Percentiles rank a stretch among this genome's conserved stretches.
Evolutionary conservation across 2,113 vertebrate species (phyloP).

Genomic region (Cinclus mexicanus): DNA sequence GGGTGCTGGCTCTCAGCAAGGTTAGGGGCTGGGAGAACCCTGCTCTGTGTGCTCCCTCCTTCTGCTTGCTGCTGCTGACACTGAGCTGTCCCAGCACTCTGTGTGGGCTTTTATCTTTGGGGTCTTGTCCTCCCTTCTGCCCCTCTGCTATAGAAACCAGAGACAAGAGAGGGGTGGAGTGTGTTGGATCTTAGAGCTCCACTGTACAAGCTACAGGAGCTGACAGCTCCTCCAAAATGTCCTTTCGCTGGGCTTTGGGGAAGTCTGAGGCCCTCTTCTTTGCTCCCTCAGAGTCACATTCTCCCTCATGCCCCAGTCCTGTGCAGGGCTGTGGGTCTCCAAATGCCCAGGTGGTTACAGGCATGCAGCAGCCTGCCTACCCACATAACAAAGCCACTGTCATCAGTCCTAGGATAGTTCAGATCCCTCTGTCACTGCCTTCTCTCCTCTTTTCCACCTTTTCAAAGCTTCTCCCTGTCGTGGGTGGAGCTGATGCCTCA

Average conservation of each 20-base stretch:
- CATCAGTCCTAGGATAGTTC: neutral
- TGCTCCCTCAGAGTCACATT: neutral
- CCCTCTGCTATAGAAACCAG: neutral
- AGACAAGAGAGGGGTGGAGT: neutral
- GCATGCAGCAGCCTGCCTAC: neutral
- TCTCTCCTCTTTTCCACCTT: neutral
- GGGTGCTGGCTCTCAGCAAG: constrained; percentile 34
- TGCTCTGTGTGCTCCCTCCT: neutral
- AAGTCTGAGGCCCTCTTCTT: neutral
- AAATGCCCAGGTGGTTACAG: neutral
- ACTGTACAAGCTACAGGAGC: neutral
- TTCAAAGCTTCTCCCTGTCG: neutral
- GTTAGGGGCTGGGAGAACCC: constrained; percentile 30
- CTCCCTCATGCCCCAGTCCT: neutral
- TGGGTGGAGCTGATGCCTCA: neutral
- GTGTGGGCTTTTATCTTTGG: neutral
- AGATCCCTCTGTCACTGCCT: neutral
- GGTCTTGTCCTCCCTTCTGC: neutral
- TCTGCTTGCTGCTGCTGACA: neutral
- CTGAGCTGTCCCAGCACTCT: fast-evolving
- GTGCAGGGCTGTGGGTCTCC: neutral
- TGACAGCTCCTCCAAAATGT: neutral
- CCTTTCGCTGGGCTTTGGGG: neutral
- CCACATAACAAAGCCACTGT: fast-evolving
- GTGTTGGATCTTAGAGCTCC: neutral